These are phyloP conservation scores for Phymatocera aterrima DNA, from an alignment of 2,888 invertebrate genomes.

Conservation along the genomic window DNA sequence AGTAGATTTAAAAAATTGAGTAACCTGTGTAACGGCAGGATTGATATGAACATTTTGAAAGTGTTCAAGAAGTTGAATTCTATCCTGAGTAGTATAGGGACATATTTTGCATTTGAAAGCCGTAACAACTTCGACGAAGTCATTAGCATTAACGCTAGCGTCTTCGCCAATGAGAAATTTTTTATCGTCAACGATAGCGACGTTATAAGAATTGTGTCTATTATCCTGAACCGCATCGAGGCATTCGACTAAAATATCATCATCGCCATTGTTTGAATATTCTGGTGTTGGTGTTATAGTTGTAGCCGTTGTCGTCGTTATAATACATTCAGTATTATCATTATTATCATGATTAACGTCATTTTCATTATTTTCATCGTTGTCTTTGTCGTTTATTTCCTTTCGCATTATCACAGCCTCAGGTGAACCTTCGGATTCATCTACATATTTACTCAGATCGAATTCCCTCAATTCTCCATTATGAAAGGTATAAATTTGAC, in stretches of 20 bases:
- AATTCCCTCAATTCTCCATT: conserved; percentile 64
- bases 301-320: too few relatives aligned
- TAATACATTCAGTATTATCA: too few relatives aligned
- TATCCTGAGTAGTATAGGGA: conserved; percentile 74
- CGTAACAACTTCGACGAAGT: conserved; percentile 77
- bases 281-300: too few relatives aligned
- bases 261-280: conserved; percentile 50
- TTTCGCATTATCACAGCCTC: conserved; percentile 52
- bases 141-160: conserved; percentile 67
- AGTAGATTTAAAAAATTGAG: background rate
- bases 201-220: conserved; percentile 54
- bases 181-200: conserved; percentile 46
- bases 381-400: conserved; percentile 50
- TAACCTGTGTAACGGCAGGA: conserved; percentile 57
- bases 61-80: conserved; percentile 71
- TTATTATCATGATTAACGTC: too few relatives aligned
- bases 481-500: conserved; percentile 64
- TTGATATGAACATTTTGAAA: conserved; percentile 68
- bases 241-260: conserved; percentile 51
- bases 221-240: conserved; percentile 48
- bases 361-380: too few relatives aligned
- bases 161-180: conserved; percentile 50
- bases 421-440: conserved; percentile 53
- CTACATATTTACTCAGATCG: conserved; percentile 57
- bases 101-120: conserved; percentile 78